Evolutionary conservation across 2,797 vertebrate species (phyloP), one percentile per base, ranked within the genome.

Genomic region (Lophius americanus): DNA sequence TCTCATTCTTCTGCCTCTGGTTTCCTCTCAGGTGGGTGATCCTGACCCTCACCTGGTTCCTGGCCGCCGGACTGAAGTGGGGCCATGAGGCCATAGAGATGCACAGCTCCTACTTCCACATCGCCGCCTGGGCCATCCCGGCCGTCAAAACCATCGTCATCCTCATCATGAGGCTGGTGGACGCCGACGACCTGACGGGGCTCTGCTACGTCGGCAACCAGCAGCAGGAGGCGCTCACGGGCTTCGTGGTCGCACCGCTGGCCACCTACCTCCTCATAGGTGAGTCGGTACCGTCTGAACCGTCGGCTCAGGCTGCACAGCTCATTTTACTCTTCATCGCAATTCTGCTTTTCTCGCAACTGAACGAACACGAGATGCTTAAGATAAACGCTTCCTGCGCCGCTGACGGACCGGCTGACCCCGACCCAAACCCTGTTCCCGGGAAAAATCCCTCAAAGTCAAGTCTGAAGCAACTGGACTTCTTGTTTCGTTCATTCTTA

Each of bases 91-190:
- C 98, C 11, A 99, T 99, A 4, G 98, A 99, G 88, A 99, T 99
- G 98, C 98, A 99, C 92, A 99, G 98, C 85, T 98, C 97, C 35
- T 99, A 99, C 84, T 99, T 99, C 90, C 98, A 99, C 82, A 98
- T 99, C 0, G 97, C 97, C 0, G 98, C 98, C n/a, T 99, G 98
- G 98, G 98, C 97, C 52, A 99, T 99, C 85, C 98, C 98, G 0
- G 98, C 97, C 0, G 94, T 98, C 63, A 99, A 99, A 92, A 98
- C 98, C 82, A 99, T 99, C 0, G 98, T 99, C 69, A 97, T 99
- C 78, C 92, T 99, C 75, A 97, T 99, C 60, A 99, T 99, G 98
- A 93, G 98, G 52, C 91, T 99, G 2, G 98, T 99, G 60, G 97
- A 99, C 0, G 97, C 97, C 0, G 97, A 99, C 0, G 98, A 98